phyloP scores from a whole-genome alignment of 2,888 invertebrate species.

The Cyaniris semiargus region DNA sequence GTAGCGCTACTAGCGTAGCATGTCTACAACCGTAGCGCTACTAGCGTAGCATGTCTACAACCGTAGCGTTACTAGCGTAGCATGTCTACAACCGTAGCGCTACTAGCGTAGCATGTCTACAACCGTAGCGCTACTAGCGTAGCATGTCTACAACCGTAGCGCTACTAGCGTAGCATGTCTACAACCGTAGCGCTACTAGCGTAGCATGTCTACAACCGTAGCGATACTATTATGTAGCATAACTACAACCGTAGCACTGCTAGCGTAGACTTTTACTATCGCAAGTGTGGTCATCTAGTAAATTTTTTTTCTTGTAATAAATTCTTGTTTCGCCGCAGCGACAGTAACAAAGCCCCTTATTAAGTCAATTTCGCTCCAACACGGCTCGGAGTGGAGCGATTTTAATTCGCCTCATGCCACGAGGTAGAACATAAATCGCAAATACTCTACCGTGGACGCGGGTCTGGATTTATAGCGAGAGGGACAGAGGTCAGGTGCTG shows the following conservation, averaged over 20 bases:
- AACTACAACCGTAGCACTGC: not conserved
- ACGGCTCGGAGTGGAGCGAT: slow-evolving; percentile 34
- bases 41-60: no score
- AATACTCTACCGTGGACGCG: slow-evolving; percentile 46
- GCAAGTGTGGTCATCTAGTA: no score
- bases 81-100: no score
- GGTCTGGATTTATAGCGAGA: slow-evolving; percentile 48
- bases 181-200: no score
- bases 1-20: no score
- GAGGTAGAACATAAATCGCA: slow-evolving; percentile 45
- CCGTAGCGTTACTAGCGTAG: no score
- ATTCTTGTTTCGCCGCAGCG: not conserved
- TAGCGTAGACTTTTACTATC: not conserved
- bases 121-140: no score
- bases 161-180: no score
- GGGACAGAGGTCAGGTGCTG: slow-evolving; percentile 41
- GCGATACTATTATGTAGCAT: not conserved
- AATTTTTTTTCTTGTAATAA: not conserved
- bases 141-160: no score
- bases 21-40: no score
- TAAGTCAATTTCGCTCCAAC: slow-evolving; percentile 5
- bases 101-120: no score
- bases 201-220: not conserved
- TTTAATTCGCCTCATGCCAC: slow-evolving; percentile 41
- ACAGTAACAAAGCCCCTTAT: not conserved